Evolutionary conservation across 1,140 invertebrate genomes (phyloP).

Genomic region (Penaeus chinensis): DNA sequence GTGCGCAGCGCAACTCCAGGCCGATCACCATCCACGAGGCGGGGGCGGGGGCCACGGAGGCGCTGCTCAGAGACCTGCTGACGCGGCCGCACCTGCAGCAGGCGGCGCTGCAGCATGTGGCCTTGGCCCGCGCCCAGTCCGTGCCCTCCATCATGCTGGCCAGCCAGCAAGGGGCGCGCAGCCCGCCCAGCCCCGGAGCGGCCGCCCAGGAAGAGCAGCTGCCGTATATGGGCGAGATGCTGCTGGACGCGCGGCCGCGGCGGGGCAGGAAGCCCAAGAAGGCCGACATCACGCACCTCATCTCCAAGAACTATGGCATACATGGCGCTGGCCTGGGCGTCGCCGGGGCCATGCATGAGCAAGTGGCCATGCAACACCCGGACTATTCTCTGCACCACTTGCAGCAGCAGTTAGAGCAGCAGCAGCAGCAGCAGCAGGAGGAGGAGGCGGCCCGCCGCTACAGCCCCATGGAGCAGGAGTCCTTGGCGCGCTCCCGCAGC

Average conservation of each 20-base stretch:
- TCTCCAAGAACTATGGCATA: slow-evolving; percentile 88
- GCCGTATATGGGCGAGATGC: slow-evolving; percentile 91
- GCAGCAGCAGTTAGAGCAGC: slow-evolving; percentile 48
- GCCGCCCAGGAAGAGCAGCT: slow-evolving; percentile 70
- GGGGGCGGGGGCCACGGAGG: slow-evolving; percentile 65
- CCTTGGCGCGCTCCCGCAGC: slow-evolving; percentile 47
- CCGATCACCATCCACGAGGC: slow-evolving; percentile 63
- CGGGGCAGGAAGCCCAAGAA: slow-evolving; percentile 89
- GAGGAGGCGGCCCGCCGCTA: slow-evolving; percentile 24
- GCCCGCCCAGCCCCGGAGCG: slow-evolving; percentile 37
- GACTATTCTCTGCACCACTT: slow-evolving; percentile 64
- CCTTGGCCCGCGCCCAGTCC: slow-evolving; percentile 59
- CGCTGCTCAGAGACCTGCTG: slow-evolving; percentile 61
- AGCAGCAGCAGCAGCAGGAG: slow-evolving; percentile 17
- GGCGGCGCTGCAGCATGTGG: slow-evolving; percentile 63
- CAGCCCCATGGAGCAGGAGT: slow-evolving; percentile 46
- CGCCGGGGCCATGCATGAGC: slow-evolving; percentile 31
- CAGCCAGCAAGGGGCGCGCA: slow-evolving; percentile 29
- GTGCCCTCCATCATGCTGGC: slow-evolving; percentile 63
- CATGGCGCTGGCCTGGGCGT: slow-evolving; percentile 66
- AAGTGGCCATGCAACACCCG: slow-evolving; percentile 22
- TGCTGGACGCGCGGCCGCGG: slow-evolving; percentile 83
- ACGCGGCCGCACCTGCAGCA: slow-evolving; percentile 62
- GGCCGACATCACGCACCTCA: slow-evolving; percentile 89
- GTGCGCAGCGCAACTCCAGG: slow-evolving; percentile 52